Evolutionary conservation across 1,140 invertebrate genomes (phyloP).

Genomic region (Acyrthosiphon pisum): DNA sequence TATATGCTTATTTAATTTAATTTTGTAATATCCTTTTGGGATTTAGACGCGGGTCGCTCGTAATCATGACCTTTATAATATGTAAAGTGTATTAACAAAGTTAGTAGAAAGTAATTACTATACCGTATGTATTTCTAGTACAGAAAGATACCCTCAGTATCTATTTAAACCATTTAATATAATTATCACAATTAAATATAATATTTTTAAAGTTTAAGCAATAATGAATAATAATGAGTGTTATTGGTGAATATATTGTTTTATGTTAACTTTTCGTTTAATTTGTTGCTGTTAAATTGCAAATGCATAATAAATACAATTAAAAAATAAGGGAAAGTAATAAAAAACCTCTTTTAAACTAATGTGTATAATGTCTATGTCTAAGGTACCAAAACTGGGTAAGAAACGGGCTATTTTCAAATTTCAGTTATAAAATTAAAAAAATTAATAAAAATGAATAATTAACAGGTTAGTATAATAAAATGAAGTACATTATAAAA

Average conservation of each 20-base stretch:
- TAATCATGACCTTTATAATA: slow-evolving; percentile 2
- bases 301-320: no score
- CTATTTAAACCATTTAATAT: slow-evolving; percentile 1
- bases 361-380: background rate
- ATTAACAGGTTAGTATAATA: no score
- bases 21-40: background rate
- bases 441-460: no score
- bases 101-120: background rate
- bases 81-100: background rate
- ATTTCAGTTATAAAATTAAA: no score
- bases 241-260: background rate
- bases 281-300: background rate
- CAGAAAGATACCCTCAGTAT: background rate
- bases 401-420: no score
- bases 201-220: background rate
- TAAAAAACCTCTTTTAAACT: background rate
- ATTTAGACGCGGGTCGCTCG: background rate
- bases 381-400: no score
- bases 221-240: background rate
- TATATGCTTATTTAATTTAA: slow-evolving; percentile 4
- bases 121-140: background rate
- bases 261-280: background rate
- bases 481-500: no score
- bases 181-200: background rate
- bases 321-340: background rate